These are phyloP conservation scores for Micrasema minimum DNA, from an alignment of 1,140 invertebrate species.

Conservation along the genomic window DNA sequence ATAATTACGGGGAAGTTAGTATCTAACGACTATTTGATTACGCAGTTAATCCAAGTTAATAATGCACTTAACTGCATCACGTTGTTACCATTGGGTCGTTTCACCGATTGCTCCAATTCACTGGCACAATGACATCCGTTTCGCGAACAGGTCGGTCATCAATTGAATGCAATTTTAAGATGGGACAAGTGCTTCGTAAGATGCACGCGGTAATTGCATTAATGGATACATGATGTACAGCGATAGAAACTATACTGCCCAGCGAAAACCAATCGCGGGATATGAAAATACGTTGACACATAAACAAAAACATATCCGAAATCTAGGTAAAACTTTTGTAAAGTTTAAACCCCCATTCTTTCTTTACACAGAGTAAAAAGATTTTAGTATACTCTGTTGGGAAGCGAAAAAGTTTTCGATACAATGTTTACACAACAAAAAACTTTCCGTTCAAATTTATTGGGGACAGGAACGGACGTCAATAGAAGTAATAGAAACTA, in stretches of 20 bases:
- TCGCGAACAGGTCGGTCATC: slow-evolving; percentile 12
- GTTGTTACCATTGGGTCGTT: slow-evolving; percentile 4
- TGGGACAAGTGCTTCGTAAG: neutral
- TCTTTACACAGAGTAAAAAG: no score
- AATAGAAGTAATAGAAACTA: neutral
- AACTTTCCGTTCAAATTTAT: neutral
- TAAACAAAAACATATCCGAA: no score
- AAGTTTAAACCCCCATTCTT: no score
- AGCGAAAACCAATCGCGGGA: no score
- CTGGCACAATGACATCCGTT: slow-evolving; percentile 21
- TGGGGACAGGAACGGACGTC: neutral
- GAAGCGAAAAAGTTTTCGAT: neutral
- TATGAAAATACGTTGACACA: no score
- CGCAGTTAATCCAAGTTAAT: neutral
- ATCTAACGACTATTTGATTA: no score
- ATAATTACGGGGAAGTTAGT: no score
- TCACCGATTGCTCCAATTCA: slow-evolving; percentile 24
- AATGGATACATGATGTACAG: no score
- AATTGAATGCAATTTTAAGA: slow-evolving; percentile 25
- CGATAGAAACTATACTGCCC: no score
- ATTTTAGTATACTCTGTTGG: neutral
- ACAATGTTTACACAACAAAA: neutral
- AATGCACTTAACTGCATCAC: neutral
- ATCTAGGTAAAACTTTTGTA: no score
- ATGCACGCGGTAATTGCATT: neutral